These are phyloP conservation scores for Acanthurus leucopareius DNA, from an alignment of 2,797 vertebrate genomes.

Conservation along the genomic window DNA sequence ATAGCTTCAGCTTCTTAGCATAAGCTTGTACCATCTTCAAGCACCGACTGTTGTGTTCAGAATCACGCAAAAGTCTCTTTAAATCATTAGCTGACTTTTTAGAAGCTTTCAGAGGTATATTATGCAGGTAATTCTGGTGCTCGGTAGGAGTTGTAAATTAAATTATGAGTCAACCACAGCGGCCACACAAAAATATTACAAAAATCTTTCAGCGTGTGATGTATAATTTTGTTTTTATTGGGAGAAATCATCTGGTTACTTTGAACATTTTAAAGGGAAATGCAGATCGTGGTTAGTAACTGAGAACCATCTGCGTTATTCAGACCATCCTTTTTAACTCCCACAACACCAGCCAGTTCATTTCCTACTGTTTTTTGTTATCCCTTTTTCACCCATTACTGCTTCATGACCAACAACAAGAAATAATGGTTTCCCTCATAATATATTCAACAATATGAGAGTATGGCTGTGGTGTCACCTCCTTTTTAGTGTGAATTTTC, in stretches of 20 bases:
- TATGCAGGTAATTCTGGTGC: conserved; percentile 16
- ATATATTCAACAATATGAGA: conserved; percentile 70
- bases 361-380: conserved; percentile 22
- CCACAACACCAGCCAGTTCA: conserved; percentile 7
- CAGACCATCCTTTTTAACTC: conserved; percentile 28
- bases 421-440: conserved; percentile 55
- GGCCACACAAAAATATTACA: conserved; percentile 8
- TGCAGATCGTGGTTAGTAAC: conserved; percentile 30
- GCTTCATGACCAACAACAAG: conserved; percentile 48
- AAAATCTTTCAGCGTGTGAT: conserved; percentile 16
- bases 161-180: conserved; percentile 20
- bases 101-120: conserved; percentile 29
- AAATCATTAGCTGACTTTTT: conserved; percentile 9
- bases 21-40: neutral
- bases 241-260: conserved; percentile 17
- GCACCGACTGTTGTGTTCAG: conserved; percentile 9
- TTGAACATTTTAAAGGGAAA: conserved; percentile 15
- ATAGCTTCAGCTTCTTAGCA: conserved; percentile 14
- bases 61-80: conserved; percentile 24
- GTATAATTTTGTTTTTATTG: conserved; percentile 29
- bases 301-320: conserved; percentile 28
- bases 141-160: conserved; percentile 32
- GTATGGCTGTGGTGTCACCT: conserved; percentile 76
- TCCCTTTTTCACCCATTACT: conserved; percentile 43
- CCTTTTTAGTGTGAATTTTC: conserved; percentile 78